Conservation (phyloP, 2,888 invertebrate species). For the Pemphredon lugubris region DNA sequence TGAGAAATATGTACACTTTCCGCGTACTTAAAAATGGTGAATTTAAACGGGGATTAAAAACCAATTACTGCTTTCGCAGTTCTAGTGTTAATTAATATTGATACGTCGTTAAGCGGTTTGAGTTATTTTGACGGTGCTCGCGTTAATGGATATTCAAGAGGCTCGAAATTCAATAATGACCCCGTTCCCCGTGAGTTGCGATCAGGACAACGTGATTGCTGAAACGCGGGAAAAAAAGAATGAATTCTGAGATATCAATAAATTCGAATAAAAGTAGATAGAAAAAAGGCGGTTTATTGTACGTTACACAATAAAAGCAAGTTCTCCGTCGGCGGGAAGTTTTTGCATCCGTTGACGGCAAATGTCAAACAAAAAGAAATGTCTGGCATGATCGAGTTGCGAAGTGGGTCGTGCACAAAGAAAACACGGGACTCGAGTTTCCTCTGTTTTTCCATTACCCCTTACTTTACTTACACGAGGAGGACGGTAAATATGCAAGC, state of each 20-base stretch:
- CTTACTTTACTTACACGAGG: constrained; percentile 9
- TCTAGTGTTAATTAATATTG: too few relatives aligned
- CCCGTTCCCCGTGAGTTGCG: too few relatives aligned
- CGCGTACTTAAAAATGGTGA: too few relatives aligned
- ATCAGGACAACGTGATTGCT: too few relatives aligned
- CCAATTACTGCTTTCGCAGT: too few relatives aligned
- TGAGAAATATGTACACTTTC: too few relatives aligned
- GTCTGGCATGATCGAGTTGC: constrained; percentile 13
- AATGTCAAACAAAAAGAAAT: constrained; percentile 53
- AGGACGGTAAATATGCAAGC: not conserved
- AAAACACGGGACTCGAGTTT: constrained; percentile 31
- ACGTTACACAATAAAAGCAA: constrained; percentile 19
- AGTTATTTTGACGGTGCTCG: too few relatives aligned
- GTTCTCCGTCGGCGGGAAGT: constrained; percentile 5
- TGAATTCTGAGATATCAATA: not conserved
- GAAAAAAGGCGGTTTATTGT: constrained; percentile 10
- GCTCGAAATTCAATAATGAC: too few relatives aligned
- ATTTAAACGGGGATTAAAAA: too few relatives aligned
- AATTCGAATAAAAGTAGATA: not conserved
- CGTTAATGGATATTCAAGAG: too few relatives aligned
- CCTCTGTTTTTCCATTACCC: constrained; percentile 36
- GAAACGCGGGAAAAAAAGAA: constrained; percentile 8
- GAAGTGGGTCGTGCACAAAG: constrained; percentile 43
- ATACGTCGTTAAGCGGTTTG: too few relatives aligned
- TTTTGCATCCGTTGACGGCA: constrained; percentile 22